Evolutionary conservation across 2,797 vertebrate species (phyloP).

Genomic region (Megalops cyprinoides): DNA sequence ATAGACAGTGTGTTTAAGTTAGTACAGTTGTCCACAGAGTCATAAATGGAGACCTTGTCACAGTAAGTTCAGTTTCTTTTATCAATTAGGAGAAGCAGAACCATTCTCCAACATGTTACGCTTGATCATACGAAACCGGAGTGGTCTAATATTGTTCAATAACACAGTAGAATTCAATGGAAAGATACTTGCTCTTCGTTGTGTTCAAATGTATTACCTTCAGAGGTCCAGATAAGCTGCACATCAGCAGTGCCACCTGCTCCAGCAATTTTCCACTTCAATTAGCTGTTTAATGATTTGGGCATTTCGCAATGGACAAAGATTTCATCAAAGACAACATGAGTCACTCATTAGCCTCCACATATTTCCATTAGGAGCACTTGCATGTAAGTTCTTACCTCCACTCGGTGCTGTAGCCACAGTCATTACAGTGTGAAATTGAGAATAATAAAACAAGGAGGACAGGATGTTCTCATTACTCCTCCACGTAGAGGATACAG

Average conservation of each 20-base stretch:
- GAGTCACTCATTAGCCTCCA: background rate
- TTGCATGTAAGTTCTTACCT: background rate
- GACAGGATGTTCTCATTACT: background rate
- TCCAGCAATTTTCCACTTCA: background rate
- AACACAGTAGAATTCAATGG: no score
- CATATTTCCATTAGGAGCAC: background rate
- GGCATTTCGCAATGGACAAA: background rate
- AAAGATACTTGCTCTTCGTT: background rate
- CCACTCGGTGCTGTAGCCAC: background rate
- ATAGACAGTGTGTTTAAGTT: background rate
- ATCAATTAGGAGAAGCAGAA: no score
- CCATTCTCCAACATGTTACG: background rate
- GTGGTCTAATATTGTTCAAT: no score
- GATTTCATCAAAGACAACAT: background rate
- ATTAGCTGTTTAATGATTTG: background rate
- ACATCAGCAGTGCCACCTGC: background rate
- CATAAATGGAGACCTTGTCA: background rate
- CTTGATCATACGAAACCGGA: background rate
- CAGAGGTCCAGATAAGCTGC: background rate
- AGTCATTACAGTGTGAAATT: slow-evolving; percentile 21
- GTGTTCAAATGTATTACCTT: background rate
- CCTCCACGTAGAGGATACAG: background rate
- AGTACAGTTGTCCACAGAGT: background rate
- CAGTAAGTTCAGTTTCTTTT: no score
- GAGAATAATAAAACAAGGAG: background rate